Evolutionary conservation across 2,113 vertebrate species (phyloP).

Genomic region (Pseudolaguvia tuberculata): DNA sequence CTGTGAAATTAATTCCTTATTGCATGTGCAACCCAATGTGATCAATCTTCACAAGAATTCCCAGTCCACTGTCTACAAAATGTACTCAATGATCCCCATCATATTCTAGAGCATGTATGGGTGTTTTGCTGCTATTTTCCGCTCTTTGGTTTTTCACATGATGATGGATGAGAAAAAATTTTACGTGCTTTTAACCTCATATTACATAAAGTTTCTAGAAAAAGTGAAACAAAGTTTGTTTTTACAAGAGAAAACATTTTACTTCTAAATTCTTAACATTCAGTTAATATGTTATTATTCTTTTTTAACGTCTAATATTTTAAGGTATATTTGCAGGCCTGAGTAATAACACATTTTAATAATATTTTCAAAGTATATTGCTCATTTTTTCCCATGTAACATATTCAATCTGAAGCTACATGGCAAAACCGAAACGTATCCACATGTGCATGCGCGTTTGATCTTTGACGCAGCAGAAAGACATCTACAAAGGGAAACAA

Average conservation of each 20-base stretch:
- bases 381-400: not conserved
- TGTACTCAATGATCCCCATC: not conserved
- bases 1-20: not conserved
- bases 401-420: not conserved
- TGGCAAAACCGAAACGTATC: not conserved
- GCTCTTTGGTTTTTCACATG: slow-evolving; percentile 8
- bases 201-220: not conserved
- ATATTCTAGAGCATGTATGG: not conserved
- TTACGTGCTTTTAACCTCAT: not conserved
- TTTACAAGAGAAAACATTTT: too few species aligned
- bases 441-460: not conserved
- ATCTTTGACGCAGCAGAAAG: not conserved
- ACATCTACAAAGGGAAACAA: not conserved
- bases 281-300: slow-evolving; percentile 1
- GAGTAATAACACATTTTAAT: slow-evolving; percentile 15
- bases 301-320: slow-evolving; percentile 28
- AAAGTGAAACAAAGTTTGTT: not conserved
- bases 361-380: not conserved
- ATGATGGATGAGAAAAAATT: slow-evolving; percentile 8
- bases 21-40: not conserved
- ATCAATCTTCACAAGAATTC: slow-evolving; percentile 12
- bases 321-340: slow-evolving; percentile 18
- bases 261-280: not conserved
- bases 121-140: not conserved
- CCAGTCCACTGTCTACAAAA: not conserved